Base-by-base conservation (phyloP, 1,140 invertebrate genomes). In the Cotesia glomerata region DNA sequence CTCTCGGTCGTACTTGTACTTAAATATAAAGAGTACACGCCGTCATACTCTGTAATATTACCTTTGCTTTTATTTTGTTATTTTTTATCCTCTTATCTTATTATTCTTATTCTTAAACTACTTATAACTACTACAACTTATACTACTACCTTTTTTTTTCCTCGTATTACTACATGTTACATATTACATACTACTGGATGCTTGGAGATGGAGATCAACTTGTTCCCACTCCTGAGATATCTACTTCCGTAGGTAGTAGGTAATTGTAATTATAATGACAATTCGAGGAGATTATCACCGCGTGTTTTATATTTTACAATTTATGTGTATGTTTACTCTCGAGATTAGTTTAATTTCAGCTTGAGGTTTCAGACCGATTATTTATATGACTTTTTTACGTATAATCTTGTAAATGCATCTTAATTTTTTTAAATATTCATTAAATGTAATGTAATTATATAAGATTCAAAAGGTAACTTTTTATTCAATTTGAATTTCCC, bases 11-110 rank as follows among this genome's bases (percentile, higher is more conserved):
- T 32, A 71, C 49, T 62, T 65, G 51, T 26, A 26, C 18, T 26
- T 26, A 26, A 26, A 26, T 26, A 26, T 26, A 61, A 61, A 61
- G 58, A 26, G 32, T 26, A 49, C 16, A 39, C 26, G 14, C 45
- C 70, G 54, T 72, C 70, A 64, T 26, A 26, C 18, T 26, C 18
- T 26, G 70, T 59, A 72, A 66, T 63, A 71, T 71, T 79, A 78
- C 74, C 74, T 77, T 80, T 78, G 54, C 69, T 73, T 67, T 67
- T 72, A 49, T 45, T 71, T 54, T 67, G n/a, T 51, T 18, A 67
- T 67, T 65, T 26, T 75, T 65, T 62, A 69, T 72, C 68, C 54
- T 74, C 36, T 75, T 67, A 65, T 54, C 14, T 18, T 59, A 18
- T 59, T 59, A 59, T 59, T 59, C 39, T 39, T 39, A 39, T 39